Evolutionary conservation across 2,888 invertebrate species (phyloP).

Genomic region (Tenthredo scrophulariae): DNA sequence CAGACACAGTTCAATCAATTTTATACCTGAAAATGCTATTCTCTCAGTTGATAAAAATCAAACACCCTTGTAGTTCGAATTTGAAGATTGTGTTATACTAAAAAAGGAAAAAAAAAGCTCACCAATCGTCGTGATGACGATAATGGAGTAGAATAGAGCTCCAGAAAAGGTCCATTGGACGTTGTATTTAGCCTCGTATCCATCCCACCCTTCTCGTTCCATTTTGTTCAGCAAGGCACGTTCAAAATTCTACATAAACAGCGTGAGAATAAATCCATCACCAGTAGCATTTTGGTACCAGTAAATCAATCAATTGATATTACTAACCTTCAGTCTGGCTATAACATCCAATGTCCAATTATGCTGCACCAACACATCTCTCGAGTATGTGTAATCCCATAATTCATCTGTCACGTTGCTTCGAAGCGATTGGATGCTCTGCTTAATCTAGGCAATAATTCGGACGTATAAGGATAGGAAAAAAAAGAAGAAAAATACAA

Average conservation of each 20-base stretch:
- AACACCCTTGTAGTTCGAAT: background rate
- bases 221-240: constrained; percentile 88
- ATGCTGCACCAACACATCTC: constrained; percentile 84
- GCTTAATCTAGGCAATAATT: constrained; percentile 84
- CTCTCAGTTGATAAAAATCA: background rate
- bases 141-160: constrained; percentile 95
- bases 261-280: background rate
- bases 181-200: constrained; percentile 83
- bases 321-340: constrained; percentile 77
- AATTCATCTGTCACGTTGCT: constrained; percentile 88
- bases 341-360: constrained; percentile 90
- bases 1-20: no score
- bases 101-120: constrained; percentile 72
- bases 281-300: background rate
- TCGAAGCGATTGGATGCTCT: constrained; percentile 86
- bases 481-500: constrained; percentile 44
- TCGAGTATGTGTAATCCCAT: constrained; percentile 86
- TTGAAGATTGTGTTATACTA: background rate
- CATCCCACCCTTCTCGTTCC: constrained; percentile 95
- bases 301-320: background rate
- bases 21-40: background rate
- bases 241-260: constrained; percentile 81
- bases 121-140: constrained; percentile 98
- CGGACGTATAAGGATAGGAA: constrained; percentile 20
- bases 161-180: constrained; percentile 93